Base-by-base conservation (phyloP, 2,888 invertebrate genomes). In the Ellobium chinense region DNA sequence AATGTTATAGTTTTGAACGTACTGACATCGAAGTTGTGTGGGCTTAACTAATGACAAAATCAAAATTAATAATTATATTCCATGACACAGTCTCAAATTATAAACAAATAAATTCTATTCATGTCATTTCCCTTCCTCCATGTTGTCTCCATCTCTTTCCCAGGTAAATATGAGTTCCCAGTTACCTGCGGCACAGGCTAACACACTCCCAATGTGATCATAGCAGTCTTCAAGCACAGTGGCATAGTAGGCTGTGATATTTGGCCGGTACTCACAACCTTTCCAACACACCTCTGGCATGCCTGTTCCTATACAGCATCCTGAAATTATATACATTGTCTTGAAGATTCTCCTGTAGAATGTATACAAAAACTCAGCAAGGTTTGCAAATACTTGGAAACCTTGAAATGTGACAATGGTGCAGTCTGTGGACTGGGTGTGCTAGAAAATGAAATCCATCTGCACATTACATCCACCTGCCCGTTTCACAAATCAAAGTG, bases 281-380 rank as follows among this genome's bases (percentile, higher is more conserved):
- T n/a, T 9, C 37, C 73, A 58, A 54, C 82, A 82, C 18, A 63
- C 63, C 9, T 69, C 36, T 37, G 79, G 79, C 77, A 82, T 80
- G 21, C 73, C 77, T 0, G 63, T 27, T 0, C 62, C 62, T 12
- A 24, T 66, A 31, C 82, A 82, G 46, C 78, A 74, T 24, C 62
- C 74, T 80, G 66, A 31, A 70, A 46, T 12, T 46, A 46, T 12
- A 12, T 46, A 46, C 46, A 46, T 46, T 18, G 9, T 18, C 46
- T 46, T 46, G 46, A 46, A 46, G 46, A 46, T 18, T 46, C 46
- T 18, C 46, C 46, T 7, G 46, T 18, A n/a, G n/a, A n/a, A n/a
- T n/a, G n/a, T n/a, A n/a, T n/a, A n/a, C n/a, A n/a, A n/a, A n/a
- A n/a, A n/a, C n/a, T n/a, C n/a, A n/a, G n/a, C n/a, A n/a, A n/a